Evolutionary conservation across 2,797 vertebrate genomes (phyloP).

Genomic region (Notamacropus eugenii): DNA sequence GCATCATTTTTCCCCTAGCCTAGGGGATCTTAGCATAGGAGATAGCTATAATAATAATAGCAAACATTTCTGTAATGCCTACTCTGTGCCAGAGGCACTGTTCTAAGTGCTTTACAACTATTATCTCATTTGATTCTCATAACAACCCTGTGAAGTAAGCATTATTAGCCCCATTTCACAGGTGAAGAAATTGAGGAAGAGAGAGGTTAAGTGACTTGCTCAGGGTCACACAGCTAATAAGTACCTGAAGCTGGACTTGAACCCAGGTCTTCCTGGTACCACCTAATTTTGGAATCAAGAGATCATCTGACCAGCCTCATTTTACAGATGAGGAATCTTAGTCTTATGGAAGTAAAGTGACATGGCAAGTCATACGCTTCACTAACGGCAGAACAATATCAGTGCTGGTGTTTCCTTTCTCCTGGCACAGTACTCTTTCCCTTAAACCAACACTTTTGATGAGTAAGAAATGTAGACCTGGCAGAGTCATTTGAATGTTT

Average conservation of each 20-base stretch:
- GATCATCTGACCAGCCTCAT: neutral
- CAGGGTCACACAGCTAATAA: neutral
- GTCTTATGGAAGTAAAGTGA: neutral
- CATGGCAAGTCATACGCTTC: neutral
- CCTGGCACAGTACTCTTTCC: neutral
- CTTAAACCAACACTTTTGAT: neutral
- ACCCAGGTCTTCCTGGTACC: neutral
- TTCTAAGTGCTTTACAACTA: neutral
- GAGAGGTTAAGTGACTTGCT: neutral
- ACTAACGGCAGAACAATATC: neutral
- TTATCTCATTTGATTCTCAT: neutral
- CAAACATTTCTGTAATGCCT: neutral
- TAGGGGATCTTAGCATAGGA: neutral
- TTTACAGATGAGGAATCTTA: neutral
- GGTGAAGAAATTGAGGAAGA: neutral
- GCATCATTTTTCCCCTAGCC: slow-evolving; percentile 48
- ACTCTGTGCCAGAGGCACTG: neutral
- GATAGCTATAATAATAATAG: neutral
- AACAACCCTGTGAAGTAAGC: neutral
- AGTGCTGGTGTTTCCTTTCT: neutral
- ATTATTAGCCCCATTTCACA: neutral
- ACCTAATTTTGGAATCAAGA: neutral
- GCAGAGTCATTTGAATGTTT: slow-evolving; percentile 54
- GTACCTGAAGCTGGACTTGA: neutral
- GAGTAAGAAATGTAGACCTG: slow-evolving; percentile 66